Conservation (phyloP, 2,113 vertebrate species). For the Macquaria australasica region DNA sequence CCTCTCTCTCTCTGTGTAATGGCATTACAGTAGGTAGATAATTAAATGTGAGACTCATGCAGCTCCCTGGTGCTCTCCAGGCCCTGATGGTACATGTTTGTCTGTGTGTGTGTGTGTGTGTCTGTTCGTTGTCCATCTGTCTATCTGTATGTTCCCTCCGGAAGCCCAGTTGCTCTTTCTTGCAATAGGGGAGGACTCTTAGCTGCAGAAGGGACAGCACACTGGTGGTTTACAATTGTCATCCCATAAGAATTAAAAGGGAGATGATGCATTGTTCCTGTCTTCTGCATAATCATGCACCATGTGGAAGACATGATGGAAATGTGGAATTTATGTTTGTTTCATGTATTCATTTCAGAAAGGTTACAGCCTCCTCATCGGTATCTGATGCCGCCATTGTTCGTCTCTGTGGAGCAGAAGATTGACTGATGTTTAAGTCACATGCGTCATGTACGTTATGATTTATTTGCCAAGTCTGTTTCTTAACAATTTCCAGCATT, state of each 20-base stretch:
- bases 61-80: slow-evolving; percentile 46
- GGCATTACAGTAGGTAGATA: slow-evolving; percentile 43
- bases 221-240: neutral
- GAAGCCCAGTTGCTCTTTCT: slow-evolving; percentile 3
- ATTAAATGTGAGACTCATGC: slow-evolving; percentile 59
- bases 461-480: neutral
- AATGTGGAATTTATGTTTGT: too few relatives aligned
- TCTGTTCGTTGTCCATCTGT: slow-evolving; percentile 49
- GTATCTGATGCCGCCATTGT: too few relatives aligned
- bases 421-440: too few relatives aligned
- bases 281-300: neutral
- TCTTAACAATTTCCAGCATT: neutral
- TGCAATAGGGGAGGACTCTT: neutral
- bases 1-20: slow-evolving; percentile 3
- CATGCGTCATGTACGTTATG: too few relatives aligned
- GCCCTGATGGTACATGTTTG: slow-evolving; percentile 33
- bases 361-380: too few relatives aligned
- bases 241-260: neutral
- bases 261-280: neutral
- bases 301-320: too few relatives aligned
- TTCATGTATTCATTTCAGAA: too few relatives aligned
- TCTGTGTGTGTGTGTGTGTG: neutral
- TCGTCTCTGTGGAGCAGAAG: too few relatives aligned
- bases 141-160: slow-evolving; percentile 3
- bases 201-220: neutral